These are phyloP conservation scores for Glossosoma conforme DNA, from an alignment of 1,140 invertebrate genomes.

Conservation along the genomic window DNA sequence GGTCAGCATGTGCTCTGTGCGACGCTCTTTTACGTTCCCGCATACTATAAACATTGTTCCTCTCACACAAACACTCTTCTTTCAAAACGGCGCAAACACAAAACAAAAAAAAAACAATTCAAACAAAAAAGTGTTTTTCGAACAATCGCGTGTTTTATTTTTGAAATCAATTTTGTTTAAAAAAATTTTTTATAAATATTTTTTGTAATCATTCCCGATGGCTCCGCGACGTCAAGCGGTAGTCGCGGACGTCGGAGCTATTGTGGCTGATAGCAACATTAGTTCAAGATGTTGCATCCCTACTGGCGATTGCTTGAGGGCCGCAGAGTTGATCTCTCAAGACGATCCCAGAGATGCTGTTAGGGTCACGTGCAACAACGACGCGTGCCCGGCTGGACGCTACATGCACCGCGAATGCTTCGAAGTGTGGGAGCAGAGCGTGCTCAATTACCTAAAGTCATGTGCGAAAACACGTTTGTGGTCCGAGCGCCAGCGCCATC, in stretches of 20 bases:
- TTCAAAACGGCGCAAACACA: too few species aligned
- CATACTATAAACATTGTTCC: slow-evolving; percentile 8
- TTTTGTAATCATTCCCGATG: too few species aligned
- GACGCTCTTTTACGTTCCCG: slow-evolving; percentile 8
- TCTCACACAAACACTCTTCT: too few species aligned
- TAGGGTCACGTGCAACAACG: slow-evolving; percentile 93
- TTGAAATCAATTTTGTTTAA: too few species aligned
- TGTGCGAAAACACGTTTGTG: slow-evolving; percentile 86
- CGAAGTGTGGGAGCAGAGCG: slow-evolving; percentile 84
- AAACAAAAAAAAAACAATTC: too few species aligned
- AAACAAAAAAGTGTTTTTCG: too few species aligned
- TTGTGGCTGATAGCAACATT: too few species aligned
- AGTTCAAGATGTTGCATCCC: slow-evolving; percentile 84
- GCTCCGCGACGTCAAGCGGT: slow-evolving; percentile 45
- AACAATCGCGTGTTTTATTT: too few species aligned
- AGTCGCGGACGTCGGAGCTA: slow-evolving; percentile 42
- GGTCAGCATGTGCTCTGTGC: slow-evolving; percentile 42
- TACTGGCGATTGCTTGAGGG: slow-evolving; percentile 68
- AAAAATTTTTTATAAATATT: too few species aligned
- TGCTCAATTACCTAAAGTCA: slow-evolving; percentile 82
- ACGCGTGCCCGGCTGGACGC: slow-evolving; percentile 76
- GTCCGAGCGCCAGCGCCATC: slow-evolving; percentile 88
- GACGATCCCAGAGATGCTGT: slow-evolving; percentile 76
- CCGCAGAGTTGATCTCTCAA: slow-evolving; percentile 51
- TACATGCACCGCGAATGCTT: slow-evolving; percentile 97